Percentiles rank a stretch among this genome's conserved stretches.
Evolutionary conservation across 1,140 invertebrate genomes (phyloP).

Genomic region (Adelges cooleyi): DNA sequence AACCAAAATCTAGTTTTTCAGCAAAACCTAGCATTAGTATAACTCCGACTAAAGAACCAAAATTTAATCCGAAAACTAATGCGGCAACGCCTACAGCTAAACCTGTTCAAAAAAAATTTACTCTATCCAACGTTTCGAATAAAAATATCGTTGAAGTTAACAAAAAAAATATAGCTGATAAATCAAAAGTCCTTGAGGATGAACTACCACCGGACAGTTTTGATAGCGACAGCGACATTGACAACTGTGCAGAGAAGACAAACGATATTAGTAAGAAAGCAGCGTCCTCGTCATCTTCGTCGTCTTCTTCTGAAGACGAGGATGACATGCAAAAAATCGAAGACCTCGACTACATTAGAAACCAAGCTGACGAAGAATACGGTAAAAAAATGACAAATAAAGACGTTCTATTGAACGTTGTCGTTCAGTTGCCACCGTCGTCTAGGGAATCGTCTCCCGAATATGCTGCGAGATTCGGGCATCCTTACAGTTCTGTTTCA

Average conservation of each 20-base stretch:
- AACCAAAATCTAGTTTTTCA: not conserved
- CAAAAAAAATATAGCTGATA: slow-evolving; percentile 1
- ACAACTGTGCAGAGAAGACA: slow-evolving; percentile 29
- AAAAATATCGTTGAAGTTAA: not conserved
- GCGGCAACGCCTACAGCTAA: not conserved
- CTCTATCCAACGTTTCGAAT: not conserved
- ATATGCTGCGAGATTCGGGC: not conserved
- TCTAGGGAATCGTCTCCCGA: slow-evolving; percentile 54
- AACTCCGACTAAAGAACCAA: not conserved
- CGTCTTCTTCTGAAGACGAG: not conserved
- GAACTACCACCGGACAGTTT: slow-evolving; percentile 36
- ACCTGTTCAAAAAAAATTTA: not conserved
- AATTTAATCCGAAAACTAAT: not conserved
- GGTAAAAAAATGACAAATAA: slow-evolving; percentile 30
- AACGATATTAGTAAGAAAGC: slow-evolving; percentile 19
- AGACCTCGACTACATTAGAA: slow-evolving; percentile 31
- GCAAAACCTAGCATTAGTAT: not conserved
- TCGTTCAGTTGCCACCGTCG: slow-evolving; percentile 54
- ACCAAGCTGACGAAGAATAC: slow-evolving; percentile 31
- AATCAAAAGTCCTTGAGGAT: slow-evolving; percentile 33
- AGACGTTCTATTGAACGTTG: slow-evolving; percentile 37
- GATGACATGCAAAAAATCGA: slow-evolving; percentile 27
- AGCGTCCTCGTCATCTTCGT: slow-evolving; percentile 20
- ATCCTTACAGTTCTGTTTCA: slow-evolving; percentile 6
- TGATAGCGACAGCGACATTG: slow-evolving; percentile 31